phyloP scores from a whole-genome alignment of 2,888 invertebrate genomes.

The Calliscelio sp. region DNA sequence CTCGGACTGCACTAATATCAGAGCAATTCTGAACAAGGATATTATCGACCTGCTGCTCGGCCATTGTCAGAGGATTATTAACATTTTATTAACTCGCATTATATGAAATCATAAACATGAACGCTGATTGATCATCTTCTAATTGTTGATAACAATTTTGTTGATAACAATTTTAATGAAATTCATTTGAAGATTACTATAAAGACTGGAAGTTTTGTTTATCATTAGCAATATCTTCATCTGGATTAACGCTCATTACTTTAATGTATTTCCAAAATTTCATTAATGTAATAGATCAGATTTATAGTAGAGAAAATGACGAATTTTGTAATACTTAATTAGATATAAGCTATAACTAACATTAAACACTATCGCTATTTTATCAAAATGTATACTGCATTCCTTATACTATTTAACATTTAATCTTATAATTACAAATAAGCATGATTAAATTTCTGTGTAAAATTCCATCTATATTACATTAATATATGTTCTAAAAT shows the following conservation, averaged over 20 bases:
- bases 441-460: too few relatives aligned
- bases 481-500: too few relatives aligned
- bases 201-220: not conserved
- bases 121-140: slow-evolving; percentile 21
- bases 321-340: not conserved
- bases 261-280: slow-evolving; percentile 2
- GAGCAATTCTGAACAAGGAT: slow-evolving; percentile 38
- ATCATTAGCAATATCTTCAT: not conserved
- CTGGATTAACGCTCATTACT: not conserved
- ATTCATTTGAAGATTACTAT: too few relatives aligned
- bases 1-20: slow-evolving; percentile 51
- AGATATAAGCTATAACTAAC: not conserved
- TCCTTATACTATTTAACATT: too few relatives aligned
- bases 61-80: slow-evolving; percentile 59
- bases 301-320: not conserved
- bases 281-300: slow-evolving; percentile 23
- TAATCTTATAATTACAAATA: too few relatives aligned
- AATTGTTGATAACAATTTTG: slow-evolving; percentile 24
- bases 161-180: too few relatives aligned
- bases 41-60: slow-evolving; percentile 51
- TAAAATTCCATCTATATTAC: too few relatives aligned
- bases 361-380: not conserved
- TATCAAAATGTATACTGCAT: not conserved
- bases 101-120: slow-evolving; percentile 48
- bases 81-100: slow-evolving; percentile 56